A percentile compares a stretch with the other conserved stretches of the same genome.
phyloP scores from a whole-genome alignment of 2,888 invertebrate species.

The Mythimna impura region DNA sequence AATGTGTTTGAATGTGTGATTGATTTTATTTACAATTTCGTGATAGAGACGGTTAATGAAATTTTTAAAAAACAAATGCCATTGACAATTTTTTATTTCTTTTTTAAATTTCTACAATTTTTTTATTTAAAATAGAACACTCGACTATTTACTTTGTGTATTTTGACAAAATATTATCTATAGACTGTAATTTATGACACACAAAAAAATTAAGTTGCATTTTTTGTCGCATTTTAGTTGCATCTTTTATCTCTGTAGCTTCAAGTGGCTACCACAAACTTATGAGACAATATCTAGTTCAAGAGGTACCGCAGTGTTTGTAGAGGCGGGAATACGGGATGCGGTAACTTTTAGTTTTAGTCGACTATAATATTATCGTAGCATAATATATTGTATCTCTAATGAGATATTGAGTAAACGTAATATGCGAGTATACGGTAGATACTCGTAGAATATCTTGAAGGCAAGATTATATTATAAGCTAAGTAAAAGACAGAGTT shows the following conservation, averaged over 20 bases:
- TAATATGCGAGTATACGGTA: background rate
- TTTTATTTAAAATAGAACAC: background rate
- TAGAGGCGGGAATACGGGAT: background rate
- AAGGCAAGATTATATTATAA: background rate
- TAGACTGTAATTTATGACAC: slow-evolving; percentile 3
- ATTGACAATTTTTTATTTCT: too few species aligned
- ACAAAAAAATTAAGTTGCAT: slow-evolving; percentile 17
- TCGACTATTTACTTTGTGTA: background rate
- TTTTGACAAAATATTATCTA: slow-evolving; percentile 38
- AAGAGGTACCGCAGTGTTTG: background rate
- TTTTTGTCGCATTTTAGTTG: slow-evolving; percentile 2
- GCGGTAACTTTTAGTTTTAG: slow-evolving; percentile 13
- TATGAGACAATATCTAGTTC: slow-evolving; percentile 4
- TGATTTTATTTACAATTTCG: too few species aligned
- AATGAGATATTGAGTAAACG: slow-evolving; percentile 1
- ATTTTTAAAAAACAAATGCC: too few species aligned
- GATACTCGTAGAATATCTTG: background rate
- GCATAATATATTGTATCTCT: slow-evolving; percentile 2
- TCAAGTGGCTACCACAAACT: slow-evolving; percentile 44
- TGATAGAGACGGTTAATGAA: too few species aligned
- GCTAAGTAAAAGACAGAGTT: background rate
- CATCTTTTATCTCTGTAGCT: background rate
- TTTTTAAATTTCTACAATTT: background rate
- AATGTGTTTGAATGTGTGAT: too few species aligned
- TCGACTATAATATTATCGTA: slow-evolving; percentile 23